These are phyloP conservation scores for Thymallus thymallus DNA, from an alignment of 2,113 vertebrate genomes.

Conservation along the genomic window DNA sequence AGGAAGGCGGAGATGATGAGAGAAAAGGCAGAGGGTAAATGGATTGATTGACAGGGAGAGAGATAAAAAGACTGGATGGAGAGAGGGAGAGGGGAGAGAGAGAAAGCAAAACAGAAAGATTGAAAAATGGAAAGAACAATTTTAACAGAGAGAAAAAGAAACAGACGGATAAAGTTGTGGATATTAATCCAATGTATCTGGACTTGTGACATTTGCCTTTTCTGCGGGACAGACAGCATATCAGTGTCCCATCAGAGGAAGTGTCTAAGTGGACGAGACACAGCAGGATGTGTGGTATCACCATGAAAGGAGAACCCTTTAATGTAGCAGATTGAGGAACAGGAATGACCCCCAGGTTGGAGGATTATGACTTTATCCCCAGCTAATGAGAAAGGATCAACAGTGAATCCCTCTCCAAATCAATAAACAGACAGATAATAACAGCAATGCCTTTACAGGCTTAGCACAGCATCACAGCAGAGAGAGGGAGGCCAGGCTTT, in stretches of 20 bases:
- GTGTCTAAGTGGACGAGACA: background rate
- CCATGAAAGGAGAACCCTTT: background rate
- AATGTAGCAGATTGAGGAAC: background rate
- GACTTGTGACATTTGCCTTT: too few relatives aligned
- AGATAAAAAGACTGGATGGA: background rate
- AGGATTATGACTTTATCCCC: conserved; percentile 71
- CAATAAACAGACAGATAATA: conserved; percentile 68
- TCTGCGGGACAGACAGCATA: background rate
- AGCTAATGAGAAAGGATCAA: conserved; percentile 69
- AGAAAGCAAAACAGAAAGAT: background rate
- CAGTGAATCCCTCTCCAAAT: conserved; percentile 39
- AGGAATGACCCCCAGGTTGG: conserved; percentile 24
- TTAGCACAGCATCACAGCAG: conserved; percentile 58
- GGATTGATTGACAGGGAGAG: conserved; percentile 25
- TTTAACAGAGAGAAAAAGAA: background rate
- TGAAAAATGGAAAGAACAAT: background rate
- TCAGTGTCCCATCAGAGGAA: conserved; percentile 15
- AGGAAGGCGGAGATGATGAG: conserved; percentile 37
- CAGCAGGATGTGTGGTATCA: background rate
- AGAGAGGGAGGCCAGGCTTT: conserved; percentile 22
- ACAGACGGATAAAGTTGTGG: too few relatives aligned
- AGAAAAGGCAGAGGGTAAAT: background rate
- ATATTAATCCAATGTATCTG: too few relatives aligned
- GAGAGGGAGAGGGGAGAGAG: background rate
- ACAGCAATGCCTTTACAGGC: conserved; percentile 51